Evolutionary conservation across 2,888 invertebrate genomes (phyloP).

Genomic region (Isoperla grammatica): DNA sequence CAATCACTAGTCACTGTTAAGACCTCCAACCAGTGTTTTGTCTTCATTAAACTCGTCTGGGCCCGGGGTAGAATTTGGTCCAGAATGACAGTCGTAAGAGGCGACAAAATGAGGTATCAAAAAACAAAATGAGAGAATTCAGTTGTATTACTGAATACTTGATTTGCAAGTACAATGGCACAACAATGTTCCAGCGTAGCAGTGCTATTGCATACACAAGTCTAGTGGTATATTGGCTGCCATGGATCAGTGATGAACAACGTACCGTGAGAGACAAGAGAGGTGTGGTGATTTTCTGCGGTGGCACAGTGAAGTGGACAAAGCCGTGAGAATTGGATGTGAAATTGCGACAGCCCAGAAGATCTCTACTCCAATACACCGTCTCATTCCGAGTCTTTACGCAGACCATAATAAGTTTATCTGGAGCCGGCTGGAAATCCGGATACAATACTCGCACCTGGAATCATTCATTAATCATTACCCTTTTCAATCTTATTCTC

Average conservation of each 20-base stretch:
- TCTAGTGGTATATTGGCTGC: background rate
- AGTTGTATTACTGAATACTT: too few relatives aligned
- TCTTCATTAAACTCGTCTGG: too few relatives aligned
- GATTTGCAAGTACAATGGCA: too few relatives aligned
- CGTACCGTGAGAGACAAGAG: slow-evolving; percentile 26
- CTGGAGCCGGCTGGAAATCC: slow-evolving; percentile 40
- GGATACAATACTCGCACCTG: slow-evolving; percentile 41
- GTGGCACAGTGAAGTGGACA: slow-evolving; percentile 42
- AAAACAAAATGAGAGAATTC: too few relatives aligned
- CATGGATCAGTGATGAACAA: background rate
- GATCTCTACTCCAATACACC: slow-evolving; percentile 38
- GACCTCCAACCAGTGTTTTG: too few relatives aligned
- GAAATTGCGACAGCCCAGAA: slow-evolving; percentile 42
- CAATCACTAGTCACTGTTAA: too few relatives aligned
- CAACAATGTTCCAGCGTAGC: too few relatives aligned
- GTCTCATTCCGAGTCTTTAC: slow-evolving; percentile 40
- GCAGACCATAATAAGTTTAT: slow-evolving; percentile 42
- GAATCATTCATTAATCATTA: too few relatives aligned
- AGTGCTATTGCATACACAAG: background rate
- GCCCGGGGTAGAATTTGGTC: too few relatives aligned
- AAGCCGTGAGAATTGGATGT: slow-evolving; percentile 41
- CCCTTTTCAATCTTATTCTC: too few relatives aligned
- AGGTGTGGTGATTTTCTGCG: slow-evolving; percentile 38
- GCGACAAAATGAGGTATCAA: too few relatives aligned
- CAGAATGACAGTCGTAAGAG: too few relatives aligned